Conservation (phyloP, 2,113 vertebrate genomes). For the Neomonachus schauinslandi region DNA sequence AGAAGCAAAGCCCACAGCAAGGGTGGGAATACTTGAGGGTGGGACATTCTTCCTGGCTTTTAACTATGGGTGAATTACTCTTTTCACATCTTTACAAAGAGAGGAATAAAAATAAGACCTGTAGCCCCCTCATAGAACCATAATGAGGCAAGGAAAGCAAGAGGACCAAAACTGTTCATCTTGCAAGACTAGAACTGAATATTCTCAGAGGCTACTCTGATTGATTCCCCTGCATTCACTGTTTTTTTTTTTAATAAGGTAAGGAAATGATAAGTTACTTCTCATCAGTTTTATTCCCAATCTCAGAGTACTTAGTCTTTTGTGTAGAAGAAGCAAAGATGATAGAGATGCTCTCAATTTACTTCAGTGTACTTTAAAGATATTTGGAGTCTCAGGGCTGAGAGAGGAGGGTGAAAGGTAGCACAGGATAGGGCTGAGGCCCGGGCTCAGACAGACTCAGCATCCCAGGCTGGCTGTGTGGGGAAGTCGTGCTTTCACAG, state of each 20-base stretch:
- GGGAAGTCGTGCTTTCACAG: background rate
- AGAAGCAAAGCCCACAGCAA: background rate
- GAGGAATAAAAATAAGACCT: background rate
- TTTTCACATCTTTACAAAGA: constrained; percentile 48
- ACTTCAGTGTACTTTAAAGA: background rate
- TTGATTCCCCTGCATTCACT: background rate
- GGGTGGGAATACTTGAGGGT: background rate
- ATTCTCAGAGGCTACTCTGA: background rate
- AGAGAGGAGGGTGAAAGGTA: background rate
- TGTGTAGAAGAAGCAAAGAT: background rate
- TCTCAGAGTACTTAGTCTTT: background rate
- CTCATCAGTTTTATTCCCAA: background rate
- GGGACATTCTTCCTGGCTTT: background rate
- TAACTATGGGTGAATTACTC: background rate
- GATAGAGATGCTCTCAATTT: background rate
- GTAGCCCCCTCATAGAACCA: background rate
- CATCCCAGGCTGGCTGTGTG: background rate
- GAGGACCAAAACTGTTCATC: background rate
- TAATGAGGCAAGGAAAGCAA: background rate
- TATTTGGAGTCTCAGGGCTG: background rate
- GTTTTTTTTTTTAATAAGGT: background rate
- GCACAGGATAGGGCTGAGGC: background rate
- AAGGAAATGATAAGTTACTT: background rate
- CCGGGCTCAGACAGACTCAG: rapidly evolving
- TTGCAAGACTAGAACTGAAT: background rate